Conservation (phyloP, 2,113 vertebrate genomes). For the Otus sunia region DNA sequence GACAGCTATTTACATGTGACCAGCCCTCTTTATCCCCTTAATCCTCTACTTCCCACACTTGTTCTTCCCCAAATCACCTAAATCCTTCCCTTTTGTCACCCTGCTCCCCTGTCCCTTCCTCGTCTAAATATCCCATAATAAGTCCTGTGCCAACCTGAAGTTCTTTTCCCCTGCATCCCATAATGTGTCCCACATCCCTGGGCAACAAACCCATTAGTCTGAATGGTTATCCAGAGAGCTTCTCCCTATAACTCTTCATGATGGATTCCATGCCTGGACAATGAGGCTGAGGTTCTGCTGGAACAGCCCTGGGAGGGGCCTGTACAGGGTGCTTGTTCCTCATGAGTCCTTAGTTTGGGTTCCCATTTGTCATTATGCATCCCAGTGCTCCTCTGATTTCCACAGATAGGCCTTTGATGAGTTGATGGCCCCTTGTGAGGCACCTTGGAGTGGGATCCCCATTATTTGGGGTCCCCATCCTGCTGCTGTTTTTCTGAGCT, state of each 20-base stretch:
- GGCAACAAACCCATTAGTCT: accelerated
- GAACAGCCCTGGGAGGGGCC: neutral
- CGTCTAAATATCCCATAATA: neutral
- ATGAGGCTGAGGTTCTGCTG: neutral
- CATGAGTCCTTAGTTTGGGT: neutral
- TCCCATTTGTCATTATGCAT: neutral
- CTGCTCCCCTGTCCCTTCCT: neutral
- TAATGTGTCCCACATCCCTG: neutral
- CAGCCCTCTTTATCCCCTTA: neutral
- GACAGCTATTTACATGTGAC: neutral
- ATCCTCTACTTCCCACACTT: neutral
- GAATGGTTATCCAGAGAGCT: neutral
- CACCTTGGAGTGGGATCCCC: neutral
- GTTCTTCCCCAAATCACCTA: neutral
- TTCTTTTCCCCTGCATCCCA: neutral
- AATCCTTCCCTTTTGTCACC: neutral
- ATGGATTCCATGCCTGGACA: neutral
- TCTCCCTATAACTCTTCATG: neutral
- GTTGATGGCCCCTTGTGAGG: neutral
- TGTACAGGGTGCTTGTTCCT: neutral
- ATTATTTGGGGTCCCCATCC: neutral
- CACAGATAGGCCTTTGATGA: neutral
- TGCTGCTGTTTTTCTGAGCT: neutral
- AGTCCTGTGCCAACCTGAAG: neutral
- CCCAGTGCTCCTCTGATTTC: neutral